phyloP scores from a whole-genome alignment of 2,888 invertebrate genomes.

The Griposia aprilina region DNA sequence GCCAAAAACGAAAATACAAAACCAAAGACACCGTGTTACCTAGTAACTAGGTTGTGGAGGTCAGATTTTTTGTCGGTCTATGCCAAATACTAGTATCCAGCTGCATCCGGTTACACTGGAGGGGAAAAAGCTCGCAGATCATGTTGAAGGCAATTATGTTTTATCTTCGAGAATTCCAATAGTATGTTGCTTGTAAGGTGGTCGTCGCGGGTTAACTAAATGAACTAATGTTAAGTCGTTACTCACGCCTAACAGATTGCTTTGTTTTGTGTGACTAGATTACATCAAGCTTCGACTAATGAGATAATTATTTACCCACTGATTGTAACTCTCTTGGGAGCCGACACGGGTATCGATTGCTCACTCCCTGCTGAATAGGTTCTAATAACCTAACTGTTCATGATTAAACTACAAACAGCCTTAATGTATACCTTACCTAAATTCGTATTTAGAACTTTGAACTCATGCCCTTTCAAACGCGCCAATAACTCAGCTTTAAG shows the following conservation, averaged over 20 bases:
- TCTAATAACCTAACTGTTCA: background rate
- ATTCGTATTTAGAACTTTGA: constrained; percentile 1
- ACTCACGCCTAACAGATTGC: background rate
- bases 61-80: background rate
- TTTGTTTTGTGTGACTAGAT: background rate
- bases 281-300: background rate
- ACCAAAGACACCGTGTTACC: background rate
- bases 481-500: constrained; percentile 10
- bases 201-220: too few species aligned
- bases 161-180: too few species aligned
- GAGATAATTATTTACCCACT: constrained; percentile 2
- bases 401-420: background rate
- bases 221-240: too few species aligned
- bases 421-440: background rate
- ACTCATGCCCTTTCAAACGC: background rate
- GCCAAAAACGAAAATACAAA: too few species aligned
- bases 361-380: background rate
- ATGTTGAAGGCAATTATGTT: too few species aligned
- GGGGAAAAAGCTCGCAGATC: too few species aligned
- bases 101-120: background rate
- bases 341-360: background rate
- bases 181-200: too few species aligned
- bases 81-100: background rate
- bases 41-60: background rate
- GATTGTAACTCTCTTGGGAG: constrained; percentile 19